These are phyloP conservation scores for Frankliniella intonsa DNA, from an alignment of 2,888 invertebrate genomes.

Conservation along the genomic window DNA sequence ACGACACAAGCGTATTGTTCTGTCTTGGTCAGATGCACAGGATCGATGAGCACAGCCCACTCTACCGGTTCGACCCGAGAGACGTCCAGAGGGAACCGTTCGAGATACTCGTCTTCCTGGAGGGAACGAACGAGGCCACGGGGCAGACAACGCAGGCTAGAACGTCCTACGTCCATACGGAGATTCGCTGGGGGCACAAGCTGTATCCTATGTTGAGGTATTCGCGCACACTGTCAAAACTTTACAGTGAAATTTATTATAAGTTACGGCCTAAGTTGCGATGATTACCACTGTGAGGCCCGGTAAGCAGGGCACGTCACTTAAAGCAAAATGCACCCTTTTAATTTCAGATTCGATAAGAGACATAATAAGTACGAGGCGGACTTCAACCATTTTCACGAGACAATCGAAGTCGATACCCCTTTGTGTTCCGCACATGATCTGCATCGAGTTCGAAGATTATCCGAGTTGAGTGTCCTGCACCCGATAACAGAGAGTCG, in stretches of 20 bases:
- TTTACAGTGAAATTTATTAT: neutral
- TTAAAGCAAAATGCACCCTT: no score
- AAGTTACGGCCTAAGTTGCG: no score
- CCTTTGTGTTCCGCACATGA: slow-evolving; percentile 50
- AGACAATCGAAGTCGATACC: slow-evolving; percentile 60
- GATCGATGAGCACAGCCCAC: slow-evolving; percentile 71
- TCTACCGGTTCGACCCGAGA: slow-evolving; percentile 70
- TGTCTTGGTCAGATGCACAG: slow-evolving; percentile 57
- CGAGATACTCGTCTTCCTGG: slow-evolving; percentile 68
- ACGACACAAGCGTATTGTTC: no score
- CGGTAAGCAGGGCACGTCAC: no score
- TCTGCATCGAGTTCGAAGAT: slow-evolving; percentile 29
- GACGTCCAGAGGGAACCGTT: slow-evolving; percentile 71
- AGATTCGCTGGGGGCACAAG: slow-evolving; percentile 77
- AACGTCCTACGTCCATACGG: slow-evolving; percentile 71
- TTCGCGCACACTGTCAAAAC: slow-evolving; percentile 25
- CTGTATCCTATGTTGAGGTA: slow-evolving; percentile 63
- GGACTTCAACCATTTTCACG: slow-evolving; percentile 60
- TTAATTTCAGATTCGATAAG: neutral
- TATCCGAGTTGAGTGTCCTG: neutral
- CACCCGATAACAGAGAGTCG: neutral
- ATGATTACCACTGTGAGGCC: no score
- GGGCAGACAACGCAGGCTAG: slow-evolving; percentile 66
- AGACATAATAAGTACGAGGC: slow-evolving; percentile 50
- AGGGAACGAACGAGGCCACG: slow-evolving; percentile 74